Conservation (phyloP, 2,797 vertebrate species). For the Dicrostonyx torquatus region DNA sequence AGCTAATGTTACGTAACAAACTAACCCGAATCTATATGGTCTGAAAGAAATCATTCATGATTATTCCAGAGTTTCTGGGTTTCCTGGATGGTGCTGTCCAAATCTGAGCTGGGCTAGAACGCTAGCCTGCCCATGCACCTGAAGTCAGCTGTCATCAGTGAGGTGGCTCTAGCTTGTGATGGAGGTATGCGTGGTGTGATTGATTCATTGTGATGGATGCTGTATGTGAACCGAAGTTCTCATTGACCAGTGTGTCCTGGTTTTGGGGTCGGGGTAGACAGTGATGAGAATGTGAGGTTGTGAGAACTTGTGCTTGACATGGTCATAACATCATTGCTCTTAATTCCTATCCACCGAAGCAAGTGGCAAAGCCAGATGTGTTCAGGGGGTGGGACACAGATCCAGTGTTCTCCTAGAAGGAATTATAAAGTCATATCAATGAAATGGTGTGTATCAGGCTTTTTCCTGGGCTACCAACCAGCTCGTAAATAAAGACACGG, state of each 20-base stretch:
- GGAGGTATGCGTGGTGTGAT: neutral
- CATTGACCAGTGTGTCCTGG: neutral
- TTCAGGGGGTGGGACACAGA: neutral
- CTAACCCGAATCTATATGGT: neutral
- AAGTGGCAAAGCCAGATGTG: neutral
- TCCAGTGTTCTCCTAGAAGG: neutral
- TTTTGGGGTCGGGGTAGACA: neutral
- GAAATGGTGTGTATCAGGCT: neutral
- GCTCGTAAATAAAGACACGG: neutral
- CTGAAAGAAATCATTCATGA: neutral
- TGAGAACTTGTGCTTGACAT: neutral
- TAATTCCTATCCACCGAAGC: neutral
- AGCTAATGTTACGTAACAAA: neutral
- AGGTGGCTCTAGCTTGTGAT: neutral
- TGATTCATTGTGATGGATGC: neutral
- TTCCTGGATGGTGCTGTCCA: neutral
- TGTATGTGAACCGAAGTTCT: neutral
- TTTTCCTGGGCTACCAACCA: neutral
- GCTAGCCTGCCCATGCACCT: neutral
- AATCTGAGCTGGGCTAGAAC: neutral
- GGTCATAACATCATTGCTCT: neutral
- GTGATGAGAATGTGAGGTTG: too few relatives aligned
- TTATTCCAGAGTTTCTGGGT: neutral
- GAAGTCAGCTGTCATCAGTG: neutral
- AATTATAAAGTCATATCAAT: neutral